Conservation (phyloP, 2,888 invertebrate species). For the Xestia sexstrigata region DNA sequence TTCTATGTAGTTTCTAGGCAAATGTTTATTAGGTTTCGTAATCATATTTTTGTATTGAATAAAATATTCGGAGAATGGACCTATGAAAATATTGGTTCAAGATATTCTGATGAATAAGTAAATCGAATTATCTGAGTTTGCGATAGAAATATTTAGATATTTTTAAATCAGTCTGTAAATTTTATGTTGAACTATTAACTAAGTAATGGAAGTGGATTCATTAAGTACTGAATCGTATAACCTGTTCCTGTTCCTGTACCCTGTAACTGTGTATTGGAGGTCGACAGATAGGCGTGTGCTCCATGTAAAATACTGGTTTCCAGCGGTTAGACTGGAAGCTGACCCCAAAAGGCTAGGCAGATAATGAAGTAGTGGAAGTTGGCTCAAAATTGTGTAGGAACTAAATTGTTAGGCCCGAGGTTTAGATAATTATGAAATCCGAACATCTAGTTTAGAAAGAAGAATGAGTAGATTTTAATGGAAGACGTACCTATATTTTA, state of each 20-base stretch:
- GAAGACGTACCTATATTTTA: neutral
- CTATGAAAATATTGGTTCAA: conserved; percentile 36
- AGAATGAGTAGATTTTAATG: neutral
- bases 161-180: neutral
- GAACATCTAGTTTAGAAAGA: neutral
- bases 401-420: neutral
- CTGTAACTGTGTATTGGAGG: neutral
- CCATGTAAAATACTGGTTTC: neutral
- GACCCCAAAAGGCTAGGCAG: neutral
- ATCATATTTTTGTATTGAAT: conserved; percentile 58
- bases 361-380: neutral
- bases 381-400: no score
- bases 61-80: conserved; percentile 40
- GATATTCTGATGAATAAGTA: conserved; percentile 36
- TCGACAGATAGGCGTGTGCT: neutral
- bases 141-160: conserved; percentile 18
- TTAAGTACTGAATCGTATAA: neutral
- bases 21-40: conserved; percentile 54
- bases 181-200: neutral
- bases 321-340: neutral
- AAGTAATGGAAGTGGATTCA: neutral
- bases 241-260: neutral
- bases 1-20: conserved; percentile 55
- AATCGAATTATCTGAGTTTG: conserved; percentile 25
- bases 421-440: neutral